A percentile compares a stretch with the other conserved stretches of the same genome.
These are phyloP conservation scores for Cantharis lateralis DNA, from an alignment of 2,888 invertebrate genomes.

Conservation along the genomic window DNA sequence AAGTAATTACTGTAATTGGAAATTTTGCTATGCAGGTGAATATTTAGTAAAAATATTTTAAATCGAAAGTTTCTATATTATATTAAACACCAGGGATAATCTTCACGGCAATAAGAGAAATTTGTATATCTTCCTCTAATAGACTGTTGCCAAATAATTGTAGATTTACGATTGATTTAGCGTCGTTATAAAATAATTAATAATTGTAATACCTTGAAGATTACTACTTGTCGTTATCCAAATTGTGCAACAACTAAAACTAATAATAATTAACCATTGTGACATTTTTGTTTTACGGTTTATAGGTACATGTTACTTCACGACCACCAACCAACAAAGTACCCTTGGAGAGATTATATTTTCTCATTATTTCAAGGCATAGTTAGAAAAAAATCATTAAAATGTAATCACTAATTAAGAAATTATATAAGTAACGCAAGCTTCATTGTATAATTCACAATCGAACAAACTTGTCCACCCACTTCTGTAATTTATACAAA, in stretches of 20 bases:
- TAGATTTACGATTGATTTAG: not conserved
- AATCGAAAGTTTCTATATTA: not conserved
- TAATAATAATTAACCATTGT: not conserved
- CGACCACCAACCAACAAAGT: not conserved
- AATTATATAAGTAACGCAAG: not conserved
- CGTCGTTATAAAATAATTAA: not conserved
- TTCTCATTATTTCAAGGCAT: not conserved
- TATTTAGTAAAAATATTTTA: conserved; percentile 1
- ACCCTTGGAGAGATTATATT: not conserved
- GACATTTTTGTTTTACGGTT: not conserved
- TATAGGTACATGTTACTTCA: not conserved
- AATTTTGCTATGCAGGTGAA: conserved; percentile 1
- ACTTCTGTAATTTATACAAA: not conserved
- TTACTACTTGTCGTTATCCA: not conserved
- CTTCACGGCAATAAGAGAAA: not conserved
- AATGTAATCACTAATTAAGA: not conserved
- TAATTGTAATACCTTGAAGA: not conserved
- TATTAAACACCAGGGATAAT: not conserved
- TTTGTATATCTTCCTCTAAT: not conserved
- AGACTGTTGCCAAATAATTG: not conserved
- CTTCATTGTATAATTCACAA: not conserved
- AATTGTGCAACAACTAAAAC: not conserved
- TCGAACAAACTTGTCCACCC: not conserved
- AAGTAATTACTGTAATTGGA: conserved; percentile 5
- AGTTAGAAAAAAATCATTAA: not conserved